phyloP scores from a whole-genome alignment of 2,797 vertebrate species.

The Tamandua tetradactyla region DNA sequence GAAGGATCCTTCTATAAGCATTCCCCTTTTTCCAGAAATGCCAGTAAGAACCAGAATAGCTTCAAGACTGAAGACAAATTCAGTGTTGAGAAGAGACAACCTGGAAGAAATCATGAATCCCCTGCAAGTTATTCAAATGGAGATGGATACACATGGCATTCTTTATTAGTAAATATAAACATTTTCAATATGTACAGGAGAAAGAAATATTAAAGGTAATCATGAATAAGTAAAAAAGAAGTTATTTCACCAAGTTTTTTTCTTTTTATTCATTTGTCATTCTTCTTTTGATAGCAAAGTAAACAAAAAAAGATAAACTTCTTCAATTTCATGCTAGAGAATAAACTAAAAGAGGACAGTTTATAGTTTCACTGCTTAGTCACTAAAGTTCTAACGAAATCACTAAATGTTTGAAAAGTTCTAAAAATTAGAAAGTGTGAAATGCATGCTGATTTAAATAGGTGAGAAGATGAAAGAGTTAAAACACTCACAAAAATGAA shows the following conservation, averaged over 20 bases:
- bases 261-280: neutral
- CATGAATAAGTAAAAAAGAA: no score
- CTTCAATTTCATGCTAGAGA: neutral
- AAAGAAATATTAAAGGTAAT: neutral
- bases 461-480: neutral
- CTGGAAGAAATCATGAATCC: constrained; percentile 92
- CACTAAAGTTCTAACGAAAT: neutral
- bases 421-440: neutral
- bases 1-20: no score
- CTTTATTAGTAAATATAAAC: constrained; percentile 75
- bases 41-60: no score
- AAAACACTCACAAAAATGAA: neutral
- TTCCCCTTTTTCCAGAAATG: no score
- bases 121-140: constrained; percentile 92
- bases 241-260: neutral
- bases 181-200: neutral
- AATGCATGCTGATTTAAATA: neutral
- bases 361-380: neutral
- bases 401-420: neutral
- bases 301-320: neutral
- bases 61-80: constrained; percentile 92
- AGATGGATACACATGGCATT: constrained; percentile 89
- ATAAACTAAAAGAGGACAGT: neutral
- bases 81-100: constrained; percentile 92
- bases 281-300: neutral